Percentiles rank a stretch among this genome's conserved stretches.
phyloP scores from a whole-genome alignment of 2,797 vertebrate species.

The Hyperoplus lanceolatus region DNA sequence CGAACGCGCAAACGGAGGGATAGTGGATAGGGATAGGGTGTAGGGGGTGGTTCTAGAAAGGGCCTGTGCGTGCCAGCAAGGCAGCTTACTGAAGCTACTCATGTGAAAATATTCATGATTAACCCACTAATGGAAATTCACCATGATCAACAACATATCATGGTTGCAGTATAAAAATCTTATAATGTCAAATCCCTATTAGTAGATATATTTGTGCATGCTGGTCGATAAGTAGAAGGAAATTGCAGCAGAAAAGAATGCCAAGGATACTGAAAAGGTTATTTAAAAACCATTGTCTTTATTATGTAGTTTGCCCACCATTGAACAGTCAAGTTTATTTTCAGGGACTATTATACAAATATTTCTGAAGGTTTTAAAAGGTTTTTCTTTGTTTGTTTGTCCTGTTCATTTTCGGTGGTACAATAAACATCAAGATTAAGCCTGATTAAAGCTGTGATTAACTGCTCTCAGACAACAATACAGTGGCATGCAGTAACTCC shows the following conservation, averaged over 20 bases:
- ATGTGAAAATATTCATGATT: too few relatives aligned
- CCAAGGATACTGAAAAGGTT: background rate
- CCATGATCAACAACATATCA: too few relatives aligned
- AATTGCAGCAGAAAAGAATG: background rate
- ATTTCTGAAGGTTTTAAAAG: too few relatives aligned
- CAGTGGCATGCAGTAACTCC: slow-evolving; percentile 1
- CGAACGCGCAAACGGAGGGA: too few relatives aligned
- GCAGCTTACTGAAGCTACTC: too few relatives aligned
- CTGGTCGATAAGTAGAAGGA: background rate
- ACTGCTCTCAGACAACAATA: slow-evolving; percentile 55
- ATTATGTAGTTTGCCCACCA: background rate
- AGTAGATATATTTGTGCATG: too few relatives aligned
- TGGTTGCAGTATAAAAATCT: too few relatives aligned
- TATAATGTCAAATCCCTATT: too few relatives aligned
- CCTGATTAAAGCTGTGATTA: slow-evolving; percentile 40
- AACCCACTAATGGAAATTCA: too few relatives aligned
- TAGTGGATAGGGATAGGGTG: too few relatives aligned
- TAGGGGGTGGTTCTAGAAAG: too few relatives aligned
- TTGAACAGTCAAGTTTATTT: background rate
- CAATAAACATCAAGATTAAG: slow-evolving; percentile 21
- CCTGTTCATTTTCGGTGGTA: background rate
- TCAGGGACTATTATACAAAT: background rate
- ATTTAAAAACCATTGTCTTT: background rate
- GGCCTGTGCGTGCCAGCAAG: too few relatives aligned
- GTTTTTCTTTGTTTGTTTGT: background rate